phyloP scores from a whole-genome alignment of 2,113 vertebrate genomes.

The Hippoglossus stenolepis region DNA sequence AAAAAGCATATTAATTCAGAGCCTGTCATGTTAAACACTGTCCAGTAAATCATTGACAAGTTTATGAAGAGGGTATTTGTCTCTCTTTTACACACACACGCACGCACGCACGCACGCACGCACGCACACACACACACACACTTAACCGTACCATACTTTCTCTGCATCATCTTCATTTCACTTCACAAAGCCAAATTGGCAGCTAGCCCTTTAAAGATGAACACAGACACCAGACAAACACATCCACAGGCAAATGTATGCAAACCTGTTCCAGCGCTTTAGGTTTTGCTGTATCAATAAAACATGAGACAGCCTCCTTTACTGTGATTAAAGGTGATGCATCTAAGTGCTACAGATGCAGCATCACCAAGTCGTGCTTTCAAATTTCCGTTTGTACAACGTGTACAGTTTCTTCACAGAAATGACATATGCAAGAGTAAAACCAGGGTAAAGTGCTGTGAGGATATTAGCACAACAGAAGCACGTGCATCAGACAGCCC shows the following conservation, averaged over 20 bases:
- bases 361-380: conserved; percentile 31
- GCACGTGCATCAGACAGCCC: not conserved
- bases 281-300: conserved; percentile 43
- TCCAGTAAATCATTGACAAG: conserved; percentile 34
- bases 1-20: conserved; percentile 44
- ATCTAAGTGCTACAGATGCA: conserved; percentile 26
- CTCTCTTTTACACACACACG: not conserved
- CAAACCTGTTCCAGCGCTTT: conserved; percentile 37
- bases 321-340: conserved; percentile 55
- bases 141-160: conserved; percentile 9
- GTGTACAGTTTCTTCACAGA: conserved; percentile 31
- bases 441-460: not conserved
- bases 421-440: not conserved
- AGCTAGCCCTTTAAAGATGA: conserved; percentile 39
- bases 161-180: conserved; percentile 47
- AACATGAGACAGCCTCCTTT: conserved; percentile 39
- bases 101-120: not conserved
- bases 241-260: conserved; percentile 19
- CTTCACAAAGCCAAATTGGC: conserved; percentile 42
- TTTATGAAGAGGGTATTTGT: conserved; percentile 31
- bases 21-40: conserved; percentile 53
- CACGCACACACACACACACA: conserved; percentile 7
- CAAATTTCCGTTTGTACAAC: conserved; percentile 40
- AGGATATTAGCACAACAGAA: not conserved
- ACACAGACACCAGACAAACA: conserved; percentile 7